Evolutionary conservation across 2,888 invertebrate species (phyloP).

Genomic region (Melieria crassipennis): DNA sequence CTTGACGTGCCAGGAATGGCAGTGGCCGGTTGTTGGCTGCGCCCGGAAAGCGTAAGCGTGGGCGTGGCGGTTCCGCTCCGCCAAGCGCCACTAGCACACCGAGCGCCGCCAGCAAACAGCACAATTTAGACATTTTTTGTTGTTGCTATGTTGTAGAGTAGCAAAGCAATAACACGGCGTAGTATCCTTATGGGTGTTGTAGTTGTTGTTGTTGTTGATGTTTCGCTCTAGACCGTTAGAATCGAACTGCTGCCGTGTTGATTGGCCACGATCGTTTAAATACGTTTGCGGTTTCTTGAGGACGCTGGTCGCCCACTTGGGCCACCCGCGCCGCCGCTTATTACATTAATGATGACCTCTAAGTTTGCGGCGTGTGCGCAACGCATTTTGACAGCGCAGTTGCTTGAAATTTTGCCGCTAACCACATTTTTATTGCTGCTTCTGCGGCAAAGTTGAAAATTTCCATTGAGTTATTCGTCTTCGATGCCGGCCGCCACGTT

Average conservation of each 20-base stretch:
- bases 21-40: slow-evolving; percentile 40
- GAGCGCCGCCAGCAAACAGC: slow-evolving; percentile 10
- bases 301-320: not conserved
- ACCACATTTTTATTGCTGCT: not conserved
- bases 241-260: slow-evolving; percentile 24
- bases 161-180: too few relatives aligned
- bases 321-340: not conserved
- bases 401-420: not conserved
- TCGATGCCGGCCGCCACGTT: slow-evolving; percentile 5
- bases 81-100: slow-evolving; percentile 12
- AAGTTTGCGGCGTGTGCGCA: not conserved
- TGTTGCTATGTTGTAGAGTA: not conserved
- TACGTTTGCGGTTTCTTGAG: slow-evolving; percentile 42
- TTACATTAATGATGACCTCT: slow-evolving; percentile 18
- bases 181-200: not conserved
- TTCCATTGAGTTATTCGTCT: slow-evolving; percentile 22
- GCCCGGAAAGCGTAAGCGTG: slow-evolving; percentile 52
- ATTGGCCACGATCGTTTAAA: slow-evolving; percentile 29
- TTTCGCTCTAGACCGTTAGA: slow-evolving; percentile 31
- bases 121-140: slow-evolving; percentile 23
- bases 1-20: slow-evolving; percentile 49
- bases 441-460: slow-evolving; percentile 14
- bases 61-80: slow-evolving; percentile 27
- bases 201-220: not conserved
- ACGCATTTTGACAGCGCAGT: slow-evolving; percentile 5